Base-by-base conservation (phyloP, 1,140 invertebrate species). In the Trichonephila clavipes region DNA sequence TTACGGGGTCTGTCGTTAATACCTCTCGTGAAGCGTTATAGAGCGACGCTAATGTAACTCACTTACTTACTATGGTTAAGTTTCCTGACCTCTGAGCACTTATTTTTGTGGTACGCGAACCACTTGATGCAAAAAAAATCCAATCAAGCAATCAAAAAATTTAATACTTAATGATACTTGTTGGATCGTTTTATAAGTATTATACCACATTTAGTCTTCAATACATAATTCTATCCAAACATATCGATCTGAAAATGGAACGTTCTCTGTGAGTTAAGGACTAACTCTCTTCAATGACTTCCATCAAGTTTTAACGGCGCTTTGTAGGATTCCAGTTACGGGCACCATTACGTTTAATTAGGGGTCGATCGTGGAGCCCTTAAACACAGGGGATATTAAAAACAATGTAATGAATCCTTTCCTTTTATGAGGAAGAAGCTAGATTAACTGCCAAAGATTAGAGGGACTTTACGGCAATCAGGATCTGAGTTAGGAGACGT, bases 331-430 rank as follows among this genome's bases (percentile, higher is more conserved):
- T 77, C 72, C 18, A 28, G 16, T 77, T 28, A 34, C 34, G 34
- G 72, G 72, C 12, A 28, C 18, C 28, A 40, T 77, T 77, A 77
- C 72, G 34, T 77, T 77, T 77, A 77, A 77, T 77, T 77, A 77
- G 72, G 2, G 24, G 72, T 40, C 28, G 72, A 34, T 40, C 24
- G 28, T 18, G 28, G 28, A 19, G 16, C 28, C 12, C 72, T 77
- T 40, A 40, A 18, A 12, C 72, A 16, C 14, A 16, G 7, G 66
- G 34, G 72, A 77, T 77, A 77, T 77, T 77, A 77, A 77, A 77
- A 77, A 77, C 72, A 77, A 40, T 77, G 72, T 34, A 77, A 77
- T 77, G 16, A 77, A 40, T 34, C 28, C 72, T 34, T 18, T 28
- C 16, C 4, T 19, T 77, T 77, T 77, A 77, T 40, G 72, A 77